A percentile compares a stretch with the other conserved stretches of the same genome.
These are phyloP conservation scores for Peucedramus taeniatus DNA, from an alignment of 2,113 vertebrate species.

Conservation along the genomic window DNA sequence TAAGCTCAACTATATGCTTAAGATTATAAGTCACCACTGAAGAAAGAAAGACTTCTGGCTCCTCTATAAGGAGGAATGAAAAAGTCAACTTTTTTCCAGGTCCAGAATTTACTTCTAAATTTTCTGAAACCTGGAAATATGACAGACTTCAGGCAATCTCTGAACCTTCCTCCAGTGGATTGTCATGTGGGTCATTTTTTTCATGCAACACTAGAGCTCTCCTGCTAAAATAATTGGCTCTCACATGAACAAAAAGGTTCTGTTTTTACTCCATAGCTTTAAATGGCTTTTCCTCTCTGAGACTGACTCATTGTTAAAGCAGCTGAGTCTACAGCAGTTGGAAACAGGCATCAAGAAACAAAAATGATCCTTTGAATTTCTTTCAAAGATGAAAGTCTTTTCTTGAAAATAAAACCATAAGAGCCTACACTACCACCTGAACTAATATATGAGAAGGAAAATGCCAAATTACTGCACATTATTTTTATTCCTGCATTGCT, in stretches of 20 bases:
- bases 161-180: not conserved
- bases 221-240: conserved; percentile 6
- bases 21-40: not conserved
- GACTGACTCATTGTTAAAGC: conserved; percentile 9
- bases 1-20: not conserved
- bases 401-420: not conserved
- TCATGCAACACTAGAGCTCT: not conserved
- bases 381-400: not conserved
- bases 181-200: not conserved
- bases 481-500: not conserved
- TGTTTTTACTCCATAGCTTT: not conserved
- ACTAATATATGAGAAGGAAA: not conserved
- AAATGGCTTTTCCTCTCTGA: conserved; percentile 11
- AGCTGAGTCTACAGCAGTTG: not conserved
- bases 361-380: not conserved
- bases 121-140: not conserved
- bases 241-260: not conserved
- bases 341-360: conserved; percentile 13
- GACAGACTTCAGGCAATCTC: not conserved
- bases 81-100: not conserved
- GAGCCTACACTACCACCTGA: not conserved
- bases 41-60: not conserved
- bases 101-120: not conserved
- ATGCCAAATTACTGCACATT: not conserved
- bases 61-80: not conserved